Evolutionary conservation across 2,113 vertebrate genomes (phyloP), one percentile per base, ranked within the genome.

Genomic region (Arvicanthis niloticus): DNA sequence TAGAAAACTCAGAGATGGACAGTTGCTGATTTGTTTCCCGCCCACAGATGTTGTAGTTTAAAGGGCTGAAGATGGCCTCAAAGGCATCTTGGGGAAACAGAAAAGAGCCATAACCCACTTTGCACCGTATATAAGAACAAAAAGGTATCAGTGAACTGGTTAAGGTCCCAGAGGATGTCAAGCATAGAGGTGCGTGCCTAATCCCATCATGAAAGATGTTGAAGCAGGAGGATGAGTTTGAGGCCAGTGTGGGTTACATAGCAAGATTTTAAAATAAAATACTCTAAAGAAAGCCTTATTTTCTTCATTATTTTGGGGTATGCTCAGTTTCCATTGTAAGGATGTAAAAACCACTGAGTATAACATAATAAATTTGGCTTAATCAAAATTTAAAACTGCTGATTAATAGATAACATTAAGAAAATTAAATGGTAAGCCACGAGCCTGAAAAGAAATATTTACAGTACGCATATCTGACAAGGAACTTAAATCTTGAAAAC

Each of bases 381-480:
- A 31, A 70, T 88, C 3, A 60, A 88, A 91, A 90, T 68, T 75
- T 85, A 84, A 89, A 45, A 91, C 22, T 7, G 22, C 16, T 88
- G 51, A 68, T 70, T 34, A 53, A 88, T 96, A 92, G 62, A 68
- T 45, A 91, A 24, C 51, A 89, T 90, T 91, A 77, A 92, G 72
- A 88, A 96, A 95, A 72, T 70, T 13, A 91, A 87, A 89, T 93
- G 31, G 6, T 58, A 88, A 91, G 56, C 26, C 42, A 65, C 5
- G 72, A 93, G n/a, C 65, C 40, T 76, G 16, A n/a, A 93, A 87
- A 84, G 65, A 88, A 91, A 84, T 93, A 42, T 19, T 93, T 45
- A 89, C 6, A 65, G 65, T 48, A 89, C 29, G 37, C 58, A 67
- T 84, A 65, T n/a, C 45, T 94, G 68, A 88, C 72, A 94, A 91